These are phyloP conservation scores for Toxostoma redivivum DNA, from an alignment of 2,113 vertebrate genomes.

Conservation along the genomic window DNA sequence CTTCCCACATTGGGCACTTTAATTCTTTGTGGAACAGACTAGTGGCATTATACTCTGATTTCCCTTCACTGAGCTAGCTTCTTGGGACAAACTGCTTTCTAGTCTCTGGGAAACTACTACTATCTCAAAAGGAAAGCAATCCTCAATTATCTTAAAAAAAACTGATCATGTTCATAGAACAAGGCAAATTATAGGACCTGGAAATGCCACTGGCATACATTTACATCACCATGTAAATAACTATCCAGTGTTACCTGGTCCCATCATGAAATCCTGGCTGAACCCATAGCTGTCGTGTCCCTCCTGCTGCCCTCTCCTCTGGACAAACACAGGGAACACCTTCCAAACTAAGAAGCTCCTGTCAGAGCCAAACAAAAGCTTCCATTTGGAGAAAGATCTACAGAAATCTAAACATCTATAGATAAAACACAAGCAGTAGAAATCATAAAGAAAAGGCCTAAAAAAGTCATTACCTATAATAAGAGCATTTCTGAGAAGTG, in stretches of 20 bases:
- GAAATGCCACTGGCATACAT: not conserved
- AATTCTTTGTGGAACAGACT: not conserved
- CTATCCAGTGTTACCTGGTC: rapidly evolving
- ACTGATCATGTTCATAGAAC: not conserved
- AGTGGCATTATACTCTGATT: not conserved
- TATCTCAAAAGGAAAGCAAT: not conserved
- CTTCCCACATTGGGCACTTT: not conserved
- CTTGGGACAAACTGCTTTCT: not conserved
- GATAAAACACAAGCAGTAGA: not conserved
- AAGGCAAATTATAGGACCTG: not conserved
- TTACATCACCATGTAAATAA: not conserved
- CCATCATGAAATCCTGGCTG: not conserved
- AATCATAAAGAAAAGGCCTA: not conserved
- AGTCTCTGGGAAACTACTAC: not conserved
- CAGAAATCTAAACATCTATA: not conserved
- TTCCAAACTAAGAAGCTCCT: not conserved
- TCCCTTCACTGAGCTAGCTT: not conserved
- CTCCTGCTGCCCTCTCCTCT: not conserved
- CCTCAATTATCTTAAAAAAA: not conserved
- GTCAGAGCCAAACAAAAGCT: not conserved
- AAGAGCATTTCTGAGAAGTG: not conserved
- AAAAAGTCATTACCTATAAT: not conserved
- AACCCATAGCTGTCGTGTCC: not conserved
- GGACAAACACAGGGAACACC: not conserved
- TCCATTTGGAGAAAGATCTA: not conserved